Base-by-base conservation (phyloP, 2,113 vertebrate species). In the Progne subis region DNA sequence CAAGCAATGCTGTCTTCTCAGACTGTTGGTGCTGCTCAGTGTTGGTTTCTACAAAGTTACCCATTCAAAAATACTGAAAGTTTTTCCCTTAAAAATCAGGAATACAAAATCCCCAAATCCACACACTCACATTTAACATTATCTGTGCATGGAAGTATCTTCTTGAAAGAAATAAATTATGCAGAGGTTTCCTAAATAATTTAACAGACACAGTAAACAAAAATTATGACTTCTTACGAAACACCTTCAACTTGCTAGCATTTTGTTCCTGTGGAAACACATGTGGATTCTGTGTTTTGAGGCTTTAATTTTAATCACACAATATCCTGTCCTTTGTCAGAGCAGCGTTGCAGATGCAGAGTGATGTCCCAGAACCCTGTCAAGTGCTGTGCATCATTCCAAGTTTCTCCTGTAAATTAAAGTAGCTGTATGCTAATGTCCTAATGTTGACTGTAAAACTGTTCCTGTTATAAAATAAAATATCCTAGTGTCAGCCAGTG, bases 141-240 rank as follows among this genome's bases (percentile, higher is more conserved):
- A 17, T 41, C 18, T 5, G 9, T 79, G 49, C 44, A 39, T 34
- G 50, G 53, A 71, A 75, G 23, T 34, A 61, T 49, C 57, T 82
- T 82, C 44, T 91, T 60, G 77, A 68, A 91, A 92, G n/a, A 71
- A 94, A 81, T 92, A 69, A 95, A 92, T 94, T 92, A 93, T 92
- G 86, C 82, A 95, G 81, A 79, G 18, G 12, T 65, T 95, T 49
- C 63, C 53, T 95, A 91, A 96, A 95, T 94, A 92, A 97, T 95
- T 91, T 39, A 95, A 61, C 28, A 77, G 61, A 46, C 21, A n/a
- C 4, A 76, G 53, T 69, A 92, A 92, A 86, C 76, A 95, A 89
- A 94, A 94, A 91, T 46, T 46, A 65, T 6, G 29, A 69, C 16
- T 91, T 71, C 37, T 65, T 75, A 79, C 41, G 70, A 79, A 92